Percentiles rank a stretch among this genome's conserved stretches.
These are phyloP conservation scores for Muricea muricata DNA, from an alignment of 92 coral and sea anemone species.

Conservation along the genomic window DNA sequence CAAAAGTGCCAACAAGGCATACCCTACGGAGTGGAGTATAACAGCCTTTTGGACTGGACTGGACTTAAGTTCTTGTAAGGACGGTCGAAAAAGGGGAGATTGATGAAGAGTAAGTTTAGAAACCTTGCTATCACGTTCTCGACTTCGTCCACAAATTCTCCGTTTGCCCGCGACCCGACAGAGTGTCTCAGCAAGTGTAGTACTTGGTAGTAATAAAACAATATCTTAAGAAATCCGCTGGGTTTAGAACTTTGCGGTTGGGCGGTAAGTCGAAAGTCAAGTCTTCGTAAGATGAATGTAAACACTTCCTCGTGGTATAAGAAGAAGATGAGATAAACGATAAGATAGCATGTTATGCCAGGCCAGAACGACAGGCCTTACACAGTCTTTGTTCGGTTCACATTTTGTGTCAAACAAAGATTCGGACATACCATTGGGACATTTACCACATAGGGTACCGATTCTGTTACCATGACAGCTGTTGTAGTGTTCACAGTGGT, in stretches of 20 bases:
- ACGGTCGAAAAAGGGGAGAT: background rate
- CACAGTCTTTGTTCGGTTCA: background rate
- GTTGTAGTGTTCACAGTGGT: background rate
- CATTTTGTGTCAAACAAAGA: slow-evolving; percentile 11
- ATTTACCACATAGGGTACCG: slow-evolving; percentile 21
- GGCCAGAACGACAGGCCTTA: background rate
- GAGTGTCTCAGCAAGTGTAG: slow-evolving; percentile 1
- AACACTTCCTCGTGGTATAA: slow-evolving; percentile 17
- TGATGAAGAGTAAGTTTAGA: background rate
- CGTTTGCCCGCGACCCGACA: background rate
- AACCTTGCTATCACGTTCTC: background rate
- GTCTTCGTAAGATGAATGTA: background rate
- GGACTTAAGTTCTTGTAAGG: slow-evolving; percentile 16
- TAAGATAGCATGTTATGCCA: background rate
- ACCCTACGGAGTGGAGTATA: slow-evolving; percentile 15
- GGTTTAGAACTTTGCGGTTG: background rate
- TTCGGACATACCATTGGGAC: slow-evolving; percentile 1
- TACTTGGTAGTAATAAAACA: slow-evolving; percentile 25
- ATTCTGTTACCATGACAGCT: slow-evolving; percentile 28
- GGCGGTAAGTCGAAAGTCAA: background rate
- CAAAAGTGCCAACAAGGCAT: slow-evolving; percentile 6
- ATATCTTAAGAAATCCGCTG: slow-evolving; percentile 2
- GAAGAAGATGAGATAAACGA: slow-evolving; percentile 21
- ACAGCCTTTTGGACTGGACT: slow-evolving; percentile 1
- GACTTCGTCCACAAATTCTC: background rate